Conservation (phyloP, 2,888 invertebrate species). For the Anthrax anthrax region DNA sequence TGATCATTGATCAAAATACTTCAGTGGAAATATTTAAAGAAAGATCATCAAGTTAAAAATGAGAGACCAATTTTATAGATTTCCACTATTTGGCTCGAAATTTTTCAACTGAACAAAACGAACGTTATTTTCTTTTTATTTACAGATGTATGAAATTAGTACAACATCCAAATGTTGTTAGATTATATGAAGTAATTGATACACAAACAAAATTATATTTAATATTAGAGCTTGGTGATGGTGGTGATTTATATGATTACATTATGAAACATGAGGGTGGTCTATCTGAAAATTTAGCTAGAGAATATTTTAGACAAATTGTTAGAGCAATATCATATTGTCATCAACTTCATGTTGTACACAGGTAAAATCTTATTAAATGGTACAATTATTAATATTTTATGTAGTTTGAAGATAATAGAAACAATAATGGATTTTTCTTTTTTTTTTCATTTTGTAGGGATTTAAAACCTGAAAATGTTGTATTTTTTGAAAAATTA, state of each 20-base stretch:
- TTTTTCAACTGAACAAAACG: no score
- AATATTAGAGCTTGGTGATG: constrained; percentile 94
- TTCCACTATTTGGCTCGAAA: no score
- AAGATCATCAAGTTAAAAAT: no score
- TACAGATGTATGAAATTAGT: constrained; percentile 93
- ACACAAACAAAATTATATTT: constrained; percentile 95
- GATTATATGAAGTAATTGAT: constrained; percentile 98
- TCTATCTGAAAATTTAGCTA: constrained; percentile 65
- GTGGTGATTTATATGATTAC: constrained; percentile 96
- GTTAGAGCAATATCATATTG: constrained; percentile 96
- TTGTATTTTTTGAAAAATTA: constrained; percentile 95
- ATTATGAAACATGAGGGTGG: constrained; percentile 92
- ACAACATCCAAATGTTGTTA: constrained; percentile 96
- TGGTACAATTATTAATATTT: no score
- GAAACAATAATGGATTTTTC: no score
- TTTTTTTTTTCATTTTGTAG: constrained; percentile 34
- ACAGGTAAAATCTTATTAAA: constrained; percentile 24
- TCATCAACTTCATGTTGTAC: constrained; percentile 67
- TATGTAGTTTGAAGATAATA: no score
- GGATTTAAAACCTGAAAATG: constrained; percentile 98
- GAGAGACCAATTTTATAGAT: no score
- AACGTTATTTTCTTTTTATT: no score
- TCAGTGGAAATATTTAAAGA: no score
- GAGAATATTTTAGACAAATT: constrained; percentile 92
- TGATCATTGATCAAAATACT: no score